A percentile compares a stretch with the other conserved stretches of the same genome.
These are phyloP conservation scores for Kobus ellipsiprymnus DNA, from an alignment of 2,113 vertebrate genomes.

Conservation along the genomic window DNA sequence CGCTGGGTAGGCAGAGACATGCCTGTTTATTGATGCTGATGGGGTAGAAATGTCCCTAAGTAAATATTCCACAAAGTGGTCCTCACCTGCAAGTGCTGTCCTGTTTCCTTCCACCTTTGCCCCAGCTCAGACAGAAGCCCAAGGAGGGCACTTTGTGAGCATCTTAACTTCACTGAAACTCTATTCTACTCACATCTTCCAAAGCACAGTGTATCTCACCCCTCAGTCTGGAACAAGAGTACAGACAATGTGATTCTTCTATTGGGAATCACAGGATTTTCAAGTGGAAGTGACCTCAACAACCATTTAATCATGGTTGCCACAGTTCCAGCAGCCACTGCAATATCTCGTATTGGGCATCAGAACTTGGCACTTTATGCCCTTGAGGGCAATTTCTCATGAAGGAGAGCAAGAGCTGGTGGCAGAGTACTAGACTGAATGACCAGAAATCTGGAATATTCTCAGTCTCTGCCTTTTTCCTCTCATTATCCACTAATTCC, in stretches of 20 bases:
- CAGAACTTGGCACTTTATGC: neutral
- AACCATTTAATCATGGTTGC: neutral
- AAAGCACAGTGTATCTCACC: neutral
- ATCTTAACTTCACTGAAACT: neutral
- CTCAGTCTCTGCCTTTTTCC: neutral
- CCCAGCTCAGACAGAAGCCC: neutral
- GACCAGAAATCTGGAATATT: neutral
- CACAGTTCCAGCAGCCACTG: neutral
- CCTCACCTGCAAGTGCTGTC: too few relatives aligned
- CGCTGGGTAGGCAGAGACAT: conserved; percentile 44
- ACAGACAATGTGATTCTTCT: neutral
- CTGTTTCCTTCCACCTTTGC: neutral
- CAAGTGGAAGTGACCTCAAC: neutral
- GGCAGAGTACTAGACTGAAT: neutral
- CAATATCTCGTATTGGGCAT: neutral
- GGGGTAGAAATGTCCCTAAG: neutral
- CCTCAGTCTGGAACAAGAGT: neutral
- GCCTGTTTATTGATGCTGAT: conserved; percentile 57
- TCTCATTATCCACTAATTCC: neutral
- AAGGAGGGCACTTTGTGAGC: neutral
- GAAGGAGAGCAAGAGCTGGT: neutral
- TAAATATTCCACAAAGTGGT: neutral
- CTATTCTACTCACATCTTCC: neutral
- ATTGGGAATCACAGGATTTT: neutral
- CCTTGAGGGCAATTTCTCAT: neutral